phyloP scores from a whole-genome alignment of 2,113 vertebrate genomes.

The Phrynosoma blainvillii region DNA sequence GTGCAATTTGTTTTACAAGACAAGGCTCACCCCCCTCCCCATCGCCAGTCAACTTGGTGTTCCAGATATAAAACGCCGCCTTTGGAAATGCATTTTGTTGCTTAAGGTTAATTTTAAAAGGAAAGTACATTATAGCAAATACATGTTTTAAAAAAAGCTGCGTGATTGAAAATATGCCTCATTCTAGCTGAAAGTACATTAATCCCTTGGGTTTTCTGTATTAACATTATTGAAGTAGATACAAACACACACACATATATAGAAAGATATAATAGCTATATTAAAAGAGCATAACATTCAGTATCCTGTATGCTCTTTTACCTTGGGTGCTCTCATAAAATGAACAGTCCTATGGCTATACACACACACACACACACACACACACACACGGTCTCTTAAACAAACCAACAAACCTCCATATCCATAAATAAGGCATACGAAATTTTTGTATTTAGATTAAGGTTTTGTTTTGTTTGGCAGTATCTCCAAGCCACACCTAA shows the following conservation, averaged over 20 bases:
- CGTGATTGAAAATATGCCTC: conserved; percentile 34
- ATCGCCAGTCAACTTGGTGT: conserved; percentile 32
- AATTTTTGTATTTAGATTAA: conserved; percentile 54
- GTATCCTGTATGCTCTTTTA: conserved; percentile 62
- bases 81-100: conserved; percentile 54
- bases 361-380: conserved; percentile 1
- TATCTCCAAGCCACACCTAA: conserved; percentile 45
- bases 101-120: conserved; percentile 33
- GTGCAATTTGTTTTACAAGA: conserved; percentile 46
- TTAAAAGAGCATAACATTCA: conserved; percentile 68
- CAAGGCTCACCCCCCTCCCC: conserved; percentile 35
- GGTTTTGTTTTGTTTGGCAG: conserved; percentile 47
- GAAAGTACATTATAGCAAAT: conserved; percentile 42
- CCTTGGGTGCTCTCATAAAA: conserved; percentile 69
- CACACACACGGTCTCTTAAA: conserved; percentile 36
- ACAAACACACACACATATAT: not conserved
- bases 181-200: conserved; percentile 46
- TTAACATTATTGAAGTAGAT: conserved; percentile 19
- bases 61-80: conserved; percentile 37
- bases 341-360: conserved; percentile 34
- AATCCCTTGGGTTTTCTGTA: conserved; percentile 46
- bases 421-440: conserved; percentile 69
- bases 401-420: conserved; percentile 18
- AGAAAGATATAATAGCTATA: conserved; percentile 21
- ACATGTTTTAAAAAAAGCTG: conserved; percentile 48